Percentiles rank a stretch among this genome's conserved stretches.
phyloP scores from a whole-genome alignment of 2,797 vertebrate genomes.

The Pampus argenteus region DNA sequence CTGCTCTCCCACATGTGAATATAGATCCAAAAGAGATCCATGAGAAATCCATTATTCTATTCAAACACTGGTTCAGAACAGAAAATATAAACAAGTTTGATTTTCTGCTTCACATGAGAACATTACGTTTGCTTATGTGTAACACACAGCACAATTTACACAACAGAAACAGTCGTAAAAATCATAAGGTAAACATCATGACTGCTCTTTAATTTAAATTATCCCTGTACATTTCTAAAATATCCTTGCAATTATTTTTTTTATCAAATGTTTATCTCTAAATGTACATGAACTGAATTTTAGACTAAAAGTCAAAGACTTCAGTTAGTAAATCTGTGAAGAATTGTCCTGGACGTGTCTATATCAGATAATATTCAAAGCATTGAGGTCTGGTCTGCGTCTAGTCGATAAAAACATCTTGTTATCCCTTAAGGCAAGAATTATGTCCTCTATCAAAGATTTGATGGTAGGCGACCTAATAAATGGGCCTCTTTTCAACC shows the following conservation, averaged over 20 bases:
- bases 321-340: conserved; percentile 27
- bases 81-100: conserved; percentile 69
- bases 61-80: conserved; percentile 62
- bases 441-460: conserved; percentile 73
- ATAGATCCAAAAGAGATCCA: conserved; percentile 74
- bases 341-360: conserved; percentile 25
- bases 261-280: not conserved
- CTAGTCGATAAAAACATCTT: conserved; percentile 51
- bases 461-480: conserved; percentile 67
- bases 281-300: conserved; percentile 2
- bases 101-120: conserved; percentile 61
- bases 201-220: not conserved
- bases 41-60: conserved; percentile 71
- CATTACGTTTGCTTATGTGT: conserved; percentile 37
- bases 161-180: not conserved
- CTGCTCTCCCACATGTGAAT: conserved; percentile 65
- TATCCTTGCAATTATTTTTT: not conserved
- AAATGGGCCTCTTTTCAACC: conserved; percentile 66
- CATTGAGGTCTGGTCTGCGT: conserved; percentile 43
- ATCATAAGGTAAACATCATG: not conserved
- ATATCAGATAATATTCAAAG: conserved; percentile 51
- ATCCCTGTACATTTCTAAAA: conserved; percentile 14
- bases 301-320: conserved; percentile 3
- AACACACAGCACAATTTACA: conserved; percentile 6
- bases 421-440: conserved; percentile 69